Percentiles rank a stretch among this genome's conserved stretches.
Conservation (phyloP, 2,113 vertebrate species). For the Campylorhamphus procurvoides region DNA sequence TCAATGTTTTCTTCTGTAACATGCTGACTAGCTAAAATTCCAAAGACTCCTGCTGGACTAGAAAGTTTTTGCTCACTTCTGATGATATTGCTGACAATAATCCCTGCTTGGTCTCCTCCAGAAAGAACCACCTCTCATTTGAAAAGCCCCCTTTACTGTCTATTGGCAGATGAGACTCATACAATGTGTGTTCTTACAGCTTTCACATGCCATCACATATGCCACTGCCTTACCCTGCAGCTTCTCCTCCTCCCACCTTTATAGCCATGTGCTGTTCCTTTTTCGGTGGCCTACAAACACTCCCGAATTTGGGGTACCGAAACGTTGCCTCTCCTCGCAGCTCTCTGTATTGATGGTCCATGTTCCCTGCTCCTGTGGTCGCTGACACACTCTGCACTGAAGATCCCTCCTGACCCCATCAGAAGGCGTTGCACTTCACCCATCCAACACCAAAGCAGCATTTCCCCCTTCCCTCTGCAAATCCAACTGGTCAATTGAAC, state of each 20-base stretch:
- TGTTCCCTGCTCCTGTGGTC: neutral
- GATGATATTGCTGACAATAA: neutral
- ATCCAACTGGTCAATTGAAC: neutral
- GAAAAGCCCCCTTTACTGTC: neutral
- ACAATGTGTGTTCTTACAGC: neutral
- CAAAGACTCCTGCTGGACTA: neutral
- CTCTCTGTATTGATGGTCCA: neutral
- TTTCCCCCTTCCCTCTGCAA: neutral
- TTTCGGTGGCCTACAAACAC: neutral
- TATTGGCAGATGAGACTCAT: neutral
- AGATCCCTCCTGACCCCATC: neutral
- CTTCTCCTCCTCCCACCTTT: neutral
- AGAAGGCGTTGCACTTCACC: neutral
- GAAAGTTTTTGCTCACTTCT: neutral
- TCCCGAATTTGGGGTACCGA: neutral
- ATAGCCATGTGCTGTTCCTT: neutral
- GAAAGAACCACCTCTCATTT: neutral
- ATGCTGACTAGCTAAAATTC: neutral
- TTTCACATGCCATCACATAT: neutral
- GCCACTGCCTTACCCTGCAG: neutral
- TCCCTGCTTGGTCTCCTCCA: neutral
- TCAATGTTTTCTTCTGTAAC: neutral
- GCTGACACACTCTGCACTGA: constrained; percentile 17
- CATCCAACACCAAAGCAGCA: neutral
- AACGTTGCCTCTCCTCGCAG: neutral